phyloP scores from a whole-genome alignment of 2,888 invertebrate species.

The Toxonevra muliebris region DNA sequence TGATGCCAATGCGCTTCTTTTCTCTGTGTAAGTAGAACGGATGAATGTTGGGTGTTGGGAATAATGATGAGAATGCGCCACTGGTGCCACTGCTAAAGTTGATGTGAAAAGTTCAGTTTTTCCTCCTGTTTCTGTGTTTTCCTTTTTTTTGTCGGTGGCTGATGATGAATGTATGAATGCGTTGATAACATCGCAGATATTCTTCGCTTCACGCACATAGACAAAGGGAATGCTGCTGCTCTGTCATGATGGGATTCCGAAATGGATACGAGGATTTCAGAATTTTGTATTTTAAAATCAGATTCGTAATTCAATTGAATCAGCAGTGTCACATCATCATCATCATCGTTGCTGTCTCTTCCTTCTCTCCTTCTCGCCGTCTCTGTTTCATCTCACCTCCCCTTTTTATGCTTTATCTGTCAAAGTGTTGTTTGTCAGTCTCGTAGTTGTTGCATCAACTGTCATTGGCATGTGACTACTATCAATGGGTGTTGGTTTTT shows the following conservation, averaged over 20 bases:
- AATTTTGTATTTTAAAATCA: conserved; percentile 14
- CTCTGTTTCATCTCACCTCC: too few relatives aligned
- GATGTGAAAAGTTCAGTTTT: background rate
- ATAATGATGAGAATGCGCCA: conserved; percentile 1
- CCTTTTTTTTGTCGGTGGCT: conserved; percentile 1
- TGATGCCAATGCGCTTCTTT: too few relatives aligned
- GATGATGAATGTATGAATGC: too few relatives aligned
- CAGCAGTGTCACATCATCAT: conserved; percentile 18
- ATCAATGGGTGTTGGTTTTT: background rate
- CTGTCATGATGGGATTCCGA: conserved; percentile 49
- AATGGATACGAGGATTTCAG: conserved; percentile 43
- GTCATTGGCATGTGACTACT: conserved; percentile 22
- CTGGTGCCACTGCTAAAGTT: background rate
- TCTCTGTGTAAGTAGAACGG: too few relatives aligned
- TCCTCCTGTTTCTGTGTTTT: background rate
- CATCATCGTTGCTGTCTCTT: background rate
- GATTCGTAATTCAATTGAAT: conserved; percentile 22
- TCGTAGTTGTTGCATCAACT: conserved; percentile 21
- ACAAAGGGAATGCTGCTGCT: conserved; percentile 27
- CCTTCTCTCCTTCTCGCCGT: background rate
- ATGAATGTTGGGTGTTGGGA: conserved; percentile 4
- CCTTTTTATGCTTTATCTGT: background rate
- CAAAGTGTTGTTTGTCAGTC: background rate
- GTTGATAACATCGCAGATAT: conserved; percentile 36
- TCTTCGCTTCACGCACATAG: conserved; percentile 35